Conservation (phyloP, 2,888 invertebrate species). For the Anodontia alba region DNA sequence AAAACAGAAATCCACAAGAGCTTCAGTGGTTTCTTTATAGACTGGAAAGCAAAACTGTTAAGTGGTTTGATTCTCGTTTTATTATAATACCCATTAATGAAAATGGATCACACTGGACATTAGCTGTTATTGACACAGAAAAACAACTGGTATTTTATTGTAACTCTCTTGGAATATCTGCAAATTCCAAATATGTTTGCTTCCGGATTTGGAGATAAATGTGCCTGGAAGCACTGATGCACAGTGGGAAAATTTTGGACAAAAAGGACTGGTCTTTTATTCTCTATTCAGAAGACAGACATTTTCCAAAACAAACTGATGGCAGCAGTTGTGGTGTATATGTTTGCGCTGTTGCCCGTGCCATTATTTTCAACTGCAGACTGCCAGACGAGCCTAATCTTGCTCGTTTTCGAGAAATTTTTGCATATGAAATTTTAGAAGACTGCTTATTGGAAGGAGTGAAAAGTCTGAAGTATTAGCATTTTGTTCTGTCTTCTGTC, state of each 20-base stretch:
- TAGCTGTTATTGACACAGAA: slow-evolving; percentile 8
- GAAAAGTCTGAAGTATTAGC: neutral
- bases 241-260: neutral
- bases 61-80: neutral
- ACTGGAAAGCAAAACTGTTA: neutral
- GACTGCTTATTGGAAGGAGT: neutral
- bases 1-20: slow-evolving; percentile 4
- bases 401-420: neutral
- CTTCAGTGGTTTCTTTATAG: neutral
- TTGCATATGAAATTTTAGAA: neutral
- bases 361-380: neutral
- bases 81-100: slow-evolving; percentile 26
- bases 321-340: slow-evolving; percentile 33
- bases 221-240: neutral
- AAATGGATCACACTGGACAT: slow-evolving; percentile 10
- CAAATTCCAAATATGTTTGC: neutral
- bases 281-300: neutral
- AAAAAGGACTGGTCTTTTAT: neutral
- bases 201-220: slow-evolving; percentile 22
- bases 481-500: too few species aligned
- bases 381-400: slow-evolving; percentile 12
- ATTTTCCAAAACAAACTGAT: slow-evolving; percentile 28
- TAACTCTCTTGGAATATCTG: neutral
- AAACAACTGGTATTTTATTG: slow-evolving; percentile 17
- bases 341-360: slow-evolving; percentile 16